Evolutionary conservation across 2,113 vertebrate species (phyloP).

Genomic region (Brachyistius frenatus): DNA sequence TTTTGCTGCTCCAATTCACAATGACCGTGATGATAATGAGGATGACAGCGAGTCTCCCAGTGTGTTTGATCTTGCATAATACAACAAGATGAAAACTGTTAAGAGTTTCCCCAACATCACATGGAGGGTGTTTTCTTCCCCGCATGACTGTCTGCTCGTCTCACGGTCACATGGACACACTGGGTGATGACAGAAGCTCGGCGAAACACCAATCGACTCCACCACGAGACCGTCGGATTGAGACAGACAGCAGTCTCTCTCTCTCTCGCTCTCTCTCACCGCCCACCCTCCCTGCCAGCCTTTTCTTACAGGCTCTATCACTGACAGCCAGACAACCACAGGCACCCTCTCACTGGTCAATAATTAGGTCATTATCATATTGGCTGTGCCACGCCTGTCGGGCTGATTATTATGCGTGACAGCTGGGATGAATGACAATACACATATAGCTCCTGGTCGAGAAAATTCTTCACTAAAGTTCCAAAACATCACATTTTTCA

Average conservation of each 20-base stretch:
- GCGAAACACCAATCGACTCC: neutral
- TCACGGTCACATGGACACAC: slow-evolving; percentile 57
- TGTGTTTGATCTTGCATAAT: slow-evolving; percentile 30
- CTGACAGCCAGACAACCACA: slow-evolving; percentile 41
- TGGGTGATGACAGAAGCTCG: slow-evolving; percentile 27
- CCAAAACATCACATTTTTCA: neutral
- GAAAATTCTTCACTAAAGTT: neutral
- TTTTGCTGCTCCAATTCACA: slow-evolving; percentile 11
- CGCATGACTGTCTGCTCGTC: slow-evolving; percentile 44
- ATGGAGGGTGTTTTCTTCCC: slow-evolving; percentile 10
- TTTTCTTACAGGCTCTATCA: slow-evolving; percentile 25
- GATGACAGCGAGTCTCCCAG: slow-evolving; percentile 11
- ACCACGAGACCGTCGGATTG: slow-evolving; percentile 16
- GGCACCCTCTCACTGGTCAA: slow-evolving; percentile 33
- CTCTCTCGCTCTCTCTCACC: neutral
- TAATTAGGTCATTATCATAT: slow-evolving; percentile 50
- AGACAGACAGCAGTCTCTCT: slow-evolving; percentile 39
- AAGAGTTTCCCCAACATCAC: slow-evolving; percentile 41
- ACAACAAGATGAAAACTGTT: slow-evolving; percentile 33
- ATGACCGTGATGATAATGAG: slow-evolving; percentile 2
- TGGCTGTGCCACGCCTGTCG: neutral
- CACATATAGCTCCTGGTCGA: neutral
- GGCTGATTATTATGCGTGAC: slow-evolving; percentile 8
- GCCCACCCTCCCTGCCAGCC: slow-evolving; percentile 16
- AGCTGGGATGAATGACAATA: slow-evolving; percentile 7